Base-by-base conservation (phyloP, 2,888 invertebrate species). In the Lydus trimaculatus region DNA sequence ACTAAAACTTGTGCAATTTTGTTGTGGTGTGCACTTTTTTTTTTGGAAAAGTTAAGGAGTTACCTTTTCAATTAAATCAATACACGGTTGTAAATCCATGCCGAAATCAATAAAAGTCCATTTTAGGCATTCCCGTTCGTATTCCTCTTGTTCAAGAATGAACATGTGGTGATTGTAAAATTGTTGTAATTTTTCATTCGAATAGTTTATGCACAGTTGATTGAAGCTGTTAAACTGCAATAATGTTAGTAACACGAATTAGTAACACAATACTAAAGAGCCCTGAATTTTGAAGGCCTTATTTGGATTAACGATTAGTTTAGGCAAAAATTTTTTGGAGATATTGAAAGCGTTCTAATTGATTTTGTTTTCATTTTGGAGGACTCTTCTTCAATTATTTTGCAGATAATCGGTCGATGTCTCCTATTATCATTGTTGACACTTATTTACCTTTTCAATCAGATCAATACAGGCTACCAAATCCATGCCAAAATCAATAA, bases 141-240 rank as follows among this genome's bases (percentile, higher is more conserved):
- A 97, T 84, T 97, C 96, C 86, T 97, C 96, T 89, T 97, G 96
- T 88, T 97, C 96, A 87, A 97, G 89, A 79, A 97, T 92, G 88
- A 97, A 97, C 96, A 97, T 96, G 89, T 95, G 92, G 86, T 97
- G 96, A 87, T 97, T 97, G 92, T 96, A 97, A 89, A 94, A 97
- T 85, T 97, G 97, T 87, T 97, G 96, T 80, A 97, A 90, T 87
- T 95, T 94, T 89, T 97, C 96, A 87, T 97, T 97, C 83, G 95
- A 95, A 90, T 95, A 97, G 90, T 97, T 97, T 91, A 97, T 95
- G 90, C 96, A 96, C 84, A 97, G 90, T 87, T 97, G 96, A 88
- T 97, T 96, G 90, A 96, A 96, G 84, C 95, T 92, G 89, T 97
- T 97, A 89, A 90, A 92, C 96, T 96, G 90, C 75, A 83, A 82